Evolutionary conservation across 2,113 vertebrate genomes (phyloP).

Genomic region (Cyphomyrus discorhynchus): DNA sequence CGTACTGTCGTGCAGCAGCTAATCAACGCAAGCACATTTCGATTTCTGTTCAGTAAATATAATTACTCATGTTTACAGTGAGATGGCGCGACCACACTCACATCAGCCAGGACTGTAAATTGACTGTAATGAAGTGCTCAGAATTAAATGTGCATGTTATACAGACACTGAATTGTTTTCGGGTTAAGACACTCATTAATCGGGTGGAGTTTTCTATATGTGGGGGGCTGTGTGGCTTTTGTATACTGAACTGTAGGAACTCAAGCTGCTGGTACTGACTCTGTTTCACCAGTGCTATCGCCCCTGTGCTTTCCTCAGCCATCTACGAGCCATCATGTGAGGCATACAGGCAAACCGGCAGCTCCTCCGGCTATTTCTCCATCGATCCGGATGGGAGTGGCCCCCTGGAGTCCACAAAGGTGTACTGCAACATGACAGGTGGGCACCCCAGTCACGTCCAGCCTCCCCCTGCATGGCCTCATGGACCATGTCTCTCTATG

Average conservation of each 20-base stretch:
- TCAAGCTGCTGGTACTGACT: neutral
- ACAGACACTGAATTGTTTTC: neutral
- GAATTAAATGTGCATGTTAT: neutral
- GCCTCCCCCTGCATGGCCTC: neutral
- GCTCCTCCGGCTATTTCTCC: slow-evolving; percentile 80
- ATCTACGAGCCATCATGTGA: slow-evolving; percentile 88
- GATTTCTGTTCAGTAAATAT: neutral
- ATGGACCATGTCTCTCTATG: neutral
- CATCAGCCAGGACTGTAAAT: neutral
- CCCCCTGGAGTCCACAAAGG: slow-evolving; percentile 72
- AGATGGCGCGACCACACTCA: neutral
- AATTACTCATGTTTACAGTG: neutral
- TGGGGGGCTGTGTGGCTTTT: neutral
- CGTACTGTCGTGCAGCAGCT: neutral
- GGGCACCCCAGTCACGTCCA: slow-evolving; percentile 35
- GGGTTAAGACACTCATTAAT: neutral
- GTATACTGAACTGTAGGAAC: neutral
- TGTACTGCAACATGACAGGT: slow-evolving; percentile 96
- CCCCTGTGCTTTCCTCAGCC: slow-evolving; percentile 58
- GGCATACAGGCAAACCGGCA: slow-evolving; percentile 81
- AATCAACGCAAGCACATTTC: neutral
- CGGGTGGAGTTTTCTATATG: neutral
- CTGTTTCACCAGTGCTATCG: too few species aligned
- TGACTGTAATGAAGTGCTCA: neutral
- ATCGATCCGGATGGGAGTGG: slow-evolving; percentile 92